These are phyloP conservation scores for Eumacrocentrus americanus DNA, from an alignment of 2,888 invertebrate genomes.

Conservation along the genomic window DNA sequence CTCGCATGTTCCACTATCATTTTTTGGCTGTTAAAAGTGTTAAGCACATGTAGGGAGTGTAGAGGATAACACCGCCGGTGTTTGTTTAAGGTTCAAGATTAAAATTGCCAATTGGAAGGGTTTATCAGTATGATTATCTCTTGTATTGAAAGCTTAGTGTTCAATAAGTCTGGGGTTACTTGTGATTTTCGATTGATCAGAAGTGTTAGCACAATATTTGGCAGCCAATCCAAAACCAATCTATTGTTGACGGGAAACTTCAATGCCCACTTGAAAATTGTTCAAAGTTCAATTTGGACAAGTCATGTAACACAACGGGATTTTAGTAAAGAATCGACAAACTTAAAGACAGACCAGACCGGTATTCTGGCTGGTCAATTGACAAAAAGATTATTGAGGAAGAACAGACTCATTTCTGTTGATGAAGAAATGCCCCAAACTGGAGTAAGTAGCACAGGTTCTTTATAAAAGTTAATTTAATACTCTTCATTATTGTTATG, in stretches of 20 bases:
- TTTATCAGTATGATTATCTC: slow-evolving; percentile 13
- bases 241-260: neutral
- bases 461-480: neutral
- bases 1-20: no score
- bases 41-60: no score
- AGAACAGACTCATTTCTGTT: slow-evolving; percentile 61
- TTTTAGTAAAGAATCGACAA: neutral
- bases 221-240: neutral
- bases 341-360: neutral
- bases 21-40: no score
- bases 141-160: slow-evolving; percentile 7
- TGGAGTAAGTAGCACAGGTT: slow-evolving; percentile 63
- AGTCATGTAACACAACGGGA: neutral
- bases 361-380: slow-evolving; percentile 53
- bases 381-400: slow-evolving; percentile 64
- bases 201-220: slow-evolving; percentile 10
- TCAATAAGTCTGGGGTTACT: neutral
- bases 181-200: neutral
- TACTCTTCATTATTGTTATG: slow-evolving; percentile 10
- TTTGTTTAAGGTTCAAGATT: no score
- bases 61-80: no score
- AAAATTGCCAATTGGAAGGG: no score
- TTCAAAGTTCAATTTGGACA: neutral
- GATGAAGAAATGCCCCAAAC: slow-evolving; percentile 60
- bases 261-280: neutral